A percentile compares a stretch with the other conserved stretches of the same genome.
Evolutionary conservation across 1,140 invertebrate genomes (phyloP).

Genomic region (Drosophila tristis): DNA sequence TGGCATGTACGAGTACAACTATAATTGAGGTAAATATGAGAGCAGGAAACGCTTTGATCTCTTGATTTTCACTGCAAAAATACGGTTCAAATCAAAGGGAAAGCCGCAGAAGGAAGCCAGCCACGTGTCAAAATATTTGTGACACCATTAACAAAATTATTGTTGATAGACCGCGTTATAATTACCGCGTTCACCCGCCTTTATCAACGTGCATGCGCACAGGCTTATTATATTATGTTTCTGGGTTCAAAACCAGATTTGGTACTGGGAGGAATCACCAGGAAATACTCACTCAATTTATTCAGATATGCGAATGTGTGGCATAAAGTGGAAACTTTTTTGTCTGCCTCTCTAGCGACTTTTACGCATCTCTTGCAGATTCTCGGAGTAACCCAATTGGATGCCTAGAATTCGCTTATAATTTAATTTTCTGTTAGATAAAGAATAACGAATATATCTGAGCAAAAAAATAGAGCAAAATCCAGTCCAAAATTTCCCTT

Average conservation of each 20-base stretch:
- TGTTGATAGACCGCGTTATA: slow-evolving; percentile 67
- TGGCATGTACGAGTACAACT: slow-evolving; percentile 12
- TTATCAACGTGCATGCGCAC: slow-evolving; percentile 2
- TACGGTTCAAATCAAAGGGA: slow-evolving; percentile 70
- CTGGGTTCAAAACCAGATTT: neutral
- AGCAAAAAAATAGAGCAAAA: no score
- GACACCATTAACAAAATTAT: slow-evolving; percentile 60
- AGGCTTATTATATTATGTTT: neutral
- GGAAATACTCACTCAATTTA: no score
- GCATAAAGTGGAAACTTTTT: no score
- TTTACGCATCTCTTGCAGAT: no score
- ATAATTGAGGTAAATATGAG: slow-evolving; percentile 34
- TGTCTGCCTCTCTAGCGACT: no score
- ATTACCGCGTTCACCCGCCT: slow-evolving; percentile 7
- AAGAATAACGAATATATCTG: no score
- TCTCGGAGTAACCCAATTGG: no score
- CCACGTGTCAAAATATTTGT: slow-evolving; percentile 72
- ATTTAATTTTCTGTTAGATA: no score
- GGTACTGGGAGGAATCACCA: no score
- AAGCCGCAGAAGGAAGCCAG: slow-evolving; percentile 48
- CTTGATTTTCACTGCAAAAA: slow-evolving; percentile 68
- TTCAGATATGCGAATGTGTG: no score
- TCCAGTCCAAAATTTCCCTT: no score
- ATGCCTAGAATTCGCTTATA: no score
- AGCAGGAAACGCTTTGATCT: slow-evolving; percentile 65